These are phyloP conservation scores for Etheostoma perlongum DNA, from an alignment of 2,797 vertebrate species.

Conservation along the genomic window DNA sequence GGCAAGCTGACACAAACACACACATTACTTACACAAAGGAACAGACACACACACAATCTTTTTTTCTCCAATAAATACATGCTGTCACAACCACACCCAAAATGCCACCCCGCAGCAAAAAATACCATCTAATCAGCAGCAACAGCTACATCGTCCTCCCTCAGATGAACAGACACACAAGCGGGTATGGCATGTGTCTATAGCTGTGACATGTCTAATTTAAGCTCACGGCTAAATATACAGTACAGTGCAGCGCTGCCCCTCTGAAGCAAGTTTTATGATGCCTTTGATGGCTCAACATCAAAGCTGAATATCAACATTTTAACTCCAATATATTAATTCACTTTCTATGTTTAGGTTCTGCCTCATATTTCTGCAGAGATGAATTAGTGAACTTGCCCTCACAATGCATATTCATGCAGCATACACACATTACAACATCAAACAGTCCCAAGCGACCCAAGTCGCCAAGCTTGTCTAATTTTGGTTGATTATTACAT, in stretches of 20 bases:
- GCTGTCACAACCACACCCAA: background rate
- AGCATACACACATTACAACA: constrained; percentile 20
- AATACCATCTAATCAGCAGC: constrained; percentile 40
- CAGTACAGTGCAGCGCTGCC: constrained; percentile 58
- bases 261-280: constrained; percentile 67
- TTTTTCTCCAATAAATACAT: constrained; percentile 14
- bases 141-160: constrained; percentile 46
- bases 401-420: constrained; percentile 66
- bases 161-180: constrained; percentile 44
- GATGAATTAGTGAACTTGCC: constrained; percentile 36
- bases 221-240: constrained; percentile 77
- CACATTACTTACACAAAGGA: constrained; percentile 3
- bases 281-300: constrained; percentile 76
- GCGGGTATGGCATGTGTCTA: constrained; percentile 56
- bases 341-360: constrained; percentile 77
- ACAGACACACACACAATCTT: constrained; percentile 26
- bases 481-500: constrained; percentile 61
- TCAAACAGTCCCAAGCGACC: constrained; percentile 7
- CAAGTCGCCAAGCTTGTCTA: background rate
- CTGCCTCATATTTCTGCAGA: constrained; percentile 50
- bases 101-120: constrained; percentile 29
- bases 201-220: constrained; percentile 73
- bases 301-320: constrained; percentile 77
- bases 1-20: constrained; percentile 34
- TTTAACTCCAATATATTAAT: constrained; percentile 76